Base-by-base conservation (phyloP, 2,888 invertebrate genomes). In the Hybos culiciformis region DNA sequence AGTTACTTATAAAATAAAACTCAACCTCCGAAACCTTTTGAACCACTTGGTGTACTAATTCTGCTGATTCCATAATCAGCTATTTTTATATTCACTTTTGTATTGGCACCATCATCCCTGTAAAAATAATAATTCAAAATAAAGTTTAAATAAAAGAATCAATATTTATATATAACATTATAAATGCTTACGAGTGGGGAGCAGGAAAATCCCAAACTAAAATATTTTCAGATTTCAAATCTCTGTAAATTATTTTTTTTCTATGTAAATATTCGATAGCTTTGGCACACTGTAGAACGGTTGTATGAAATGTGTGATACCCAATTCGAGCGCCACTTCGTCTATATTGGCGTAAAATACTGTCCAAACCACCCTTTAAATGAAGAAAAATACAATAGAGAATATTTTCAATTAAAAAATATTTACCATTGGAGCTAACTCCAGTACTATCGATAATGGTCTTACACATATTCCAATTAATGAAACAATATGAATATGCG, bases 11-110 rank as follows among this genome's bases (percentile, higher is more conserved):
- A n/a, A n/a, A n/a, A n/a, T n/a, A n/a, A n/a, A n/a, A n/a, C n/a
- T n/a, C n/a, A n/a, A n/a, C 98, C 97, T 1, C 96, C 97, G 68
- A 96, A 97, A 0, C 98, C 97, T 62, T 93, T 94, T 0, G 91
- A 86, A 1, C 92, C 91, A 2, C 87, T 87, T 0, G 92, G 90
- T 8, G 91, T 74, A 2, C 83, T 90, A 50, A 84, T 72, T 33
- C 92, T 73, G 55, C 91, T 91, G 46, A 93, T 93, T 39, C 90
- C 97, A 64, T 98, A 98, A 68, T 98, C 98, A 0, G 96, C 97
- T 5, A 98, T 76, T 63, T 94, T 96, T 40, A 97, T 83, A 56
- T 84, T 87, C 2, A 90, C 84, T 45, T 71, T 70, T 50, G 74
- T 71, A 49, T 80, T 77, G 0, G 78, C 77, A 45, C 74, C 73